These are phyloP conservation scores for Nyctibius bracteatus DNA, from an alignment of 2,113 vertebrate species.

Conservation along the genomic window DNA sequence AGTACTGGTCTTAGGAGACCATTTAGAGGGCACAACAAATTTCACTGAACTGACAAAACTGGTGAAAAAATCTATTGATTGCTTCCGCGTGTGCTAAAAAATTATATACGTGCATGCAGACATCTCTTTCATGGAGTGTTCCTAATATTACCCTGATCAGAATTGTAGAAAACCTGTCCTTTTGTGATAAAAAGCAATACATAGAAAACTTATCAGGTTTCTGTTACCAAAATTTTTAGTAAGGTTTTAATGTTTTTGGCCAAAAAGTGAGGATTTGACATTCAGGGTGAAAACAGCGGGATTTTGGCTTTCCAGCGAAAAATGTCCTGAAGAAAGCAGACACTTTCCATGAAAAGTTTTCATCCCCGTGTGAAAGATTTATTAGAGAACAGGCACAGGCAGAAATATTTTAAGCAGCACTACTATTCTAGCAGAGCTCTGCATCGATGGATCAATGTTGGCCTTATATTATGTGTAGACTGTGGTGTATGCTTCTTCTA, in stretches of 20 bases:
- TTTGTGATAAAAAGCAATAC: background rate
- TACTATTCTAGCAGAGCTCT: background rate
- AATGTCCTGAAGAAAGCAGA: background rate
- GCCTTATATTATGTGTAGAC: slow-evolving; percentile 2
- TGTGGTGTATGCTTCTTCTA: background rate
- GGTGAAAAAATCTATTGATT: background rate
- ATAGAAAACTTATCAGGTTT: background rate
- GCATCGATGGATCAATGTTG: background rate
- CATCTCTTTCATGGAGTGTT: background rate
- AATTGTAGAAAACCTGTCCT: background rate
- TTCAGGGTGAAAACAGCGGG: background rate
- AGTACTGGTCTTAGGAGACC: background rate
- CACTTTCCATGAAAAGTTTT: background rate
- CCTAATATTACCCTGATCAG: background rate
- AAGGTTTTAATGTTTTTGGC: background rate
- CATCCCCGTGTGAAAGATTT: background rate
- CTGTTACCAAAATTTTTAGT: background rate
- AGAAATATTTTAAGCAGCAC: background rate
- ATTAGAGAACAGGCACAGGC: background rate
- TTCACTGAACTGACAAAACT: background rate
- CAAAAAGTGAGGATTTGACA: background rate
- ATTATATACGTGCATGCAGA: background rate
- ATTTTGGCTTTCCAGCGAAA: background rate
- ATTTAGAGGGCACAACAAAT: background rate
- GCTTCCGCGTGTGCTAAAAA: background rate